phyloP scores from a whole-genome alignment of 2,113 vertebrate species.

The Mola mola region DNA sequence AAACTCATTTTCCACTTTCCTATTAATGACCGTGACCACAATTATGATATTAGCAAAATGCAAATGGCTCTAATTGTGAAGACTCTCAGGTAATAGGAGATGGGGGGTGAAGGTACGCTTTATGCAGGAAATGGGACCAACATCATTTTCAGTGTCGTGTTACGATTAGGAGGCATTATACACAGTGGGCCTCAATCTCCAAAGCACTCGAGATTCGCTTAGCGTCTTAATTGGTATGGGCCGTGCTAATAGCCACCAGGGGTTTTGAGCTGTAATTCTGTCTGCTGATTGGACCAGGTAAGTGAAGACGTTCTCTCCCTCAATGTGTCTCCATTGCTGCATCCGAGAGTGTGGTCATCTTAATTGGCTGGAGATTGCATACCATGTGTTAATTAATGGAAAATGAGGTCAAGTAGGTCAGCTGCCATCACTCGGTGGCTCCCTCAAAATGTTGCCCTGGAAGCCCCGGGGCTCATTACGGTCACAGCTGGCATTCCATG shows the following conservation, averaged over 20 bases:
- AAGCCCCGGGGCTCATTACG: conserved; percentile 53
- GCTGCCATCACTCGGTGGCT: conserved; percentile 39
- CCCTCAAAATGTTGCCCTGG: conserved; percentile 23
- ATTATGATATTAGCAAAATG: conserved; percentile 85
- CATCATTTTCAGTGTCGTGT: conserved; percentile 73
- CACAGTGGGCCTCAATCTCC: conserved; percentile 76
- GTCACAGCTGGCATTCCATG: conserved; percentile 48
- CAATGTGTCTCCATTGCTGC: conserved; percentile 27
- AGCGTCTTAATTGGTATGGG: conserved; percentile 83
- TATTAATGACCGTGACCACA: conserved; percentile 82
- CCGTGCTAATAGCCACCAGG: conserved; percentile 78
- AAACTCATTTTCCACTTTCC: conserved; percentile 79
- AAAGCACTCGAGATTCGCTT: conserved; percentile 83
- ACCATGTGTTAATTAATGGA: conserved; percentile 73
- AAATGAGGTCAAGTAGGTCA: conserved; percentile 75
- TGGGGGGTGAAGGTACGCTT: conserved; percentile 63
- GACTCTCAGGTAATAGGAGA: conserved; percentile 77
- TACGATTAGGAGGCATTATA: conserved; percentile 80
- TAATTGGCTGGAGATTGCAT: conserved; percentile 76
- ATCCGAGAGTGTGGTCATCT: conserved; percentile 77
- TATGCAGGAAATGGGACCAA: conserved; percentile 71
- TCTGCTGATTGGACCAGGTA: conserved; percentile 78
- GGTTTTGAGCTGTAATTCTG: conserved; percentile 69
- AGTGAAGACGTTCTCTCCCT: conserved; percentile 48
- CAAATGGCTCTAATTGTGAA: conserved; percentile 85